Base-by-base conservation (phyloP, 2,888 invertebrate species). In the Enchytraeus crypticus region DNA sequence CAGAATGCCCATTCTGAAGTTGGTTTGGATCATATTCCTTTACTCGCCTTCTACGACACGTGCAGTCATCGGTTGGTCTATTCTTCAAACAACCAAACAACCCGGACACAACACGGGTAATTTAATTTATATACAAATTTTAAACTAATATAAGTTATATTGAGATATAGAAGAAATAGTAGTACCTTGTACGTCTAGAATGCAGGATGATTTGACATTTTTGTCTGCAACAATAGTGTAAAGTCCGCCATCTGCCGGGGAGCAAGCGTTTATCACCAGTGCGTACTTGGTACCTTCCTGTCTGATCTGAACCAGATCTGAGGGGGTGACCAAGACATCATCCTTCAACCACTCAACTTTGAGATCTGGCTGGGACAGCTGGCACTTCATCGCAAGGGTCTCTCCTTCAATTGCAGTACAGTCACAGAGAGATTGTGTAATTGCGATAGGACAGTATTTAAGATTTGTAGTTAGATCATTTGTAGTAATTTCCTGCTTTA, bases 281-380 rank as follows among this genome's bases (percentile, higher is more conserved):
- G 71, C 68, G 65, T 77, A 70, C 2, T 70, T 59, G 29, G 59
- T 68, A 49, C 71, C 68, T 34, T 72, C 76, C 8, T 69, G 69
- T 53, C 72, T 72, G 53, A 75, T 68, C 30, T 67, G 66, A 30
- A 74, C 63, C 45, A 69, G 66, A 11, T 77, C 76, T 46, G 61
- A 65, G 8, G 71, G 71, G 8, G 23, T 23, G 23, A 47, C 23
- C 26, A 23, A 23, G 5, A 8, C 23, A 23, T 47, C 55, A 30
- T 60, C 32, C 26, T 49, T 56, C 4, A 33, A 78, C 92, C 92
- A 92, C 57, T 84, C 85, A 0, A 91, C 88, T 64, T 87, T 84
- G 11, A 86, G 84, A 67, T 87, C 84, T 57, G 87, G 85, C 69
- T 86, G 85, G 0, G 91, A 90, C 53, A 95, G 81, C 81, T 91